These are phyloP conservation scores for Danio choprae DNA, from an alignment of 2,797 vertebrate species.

Conservation along the genomic window DNA sequence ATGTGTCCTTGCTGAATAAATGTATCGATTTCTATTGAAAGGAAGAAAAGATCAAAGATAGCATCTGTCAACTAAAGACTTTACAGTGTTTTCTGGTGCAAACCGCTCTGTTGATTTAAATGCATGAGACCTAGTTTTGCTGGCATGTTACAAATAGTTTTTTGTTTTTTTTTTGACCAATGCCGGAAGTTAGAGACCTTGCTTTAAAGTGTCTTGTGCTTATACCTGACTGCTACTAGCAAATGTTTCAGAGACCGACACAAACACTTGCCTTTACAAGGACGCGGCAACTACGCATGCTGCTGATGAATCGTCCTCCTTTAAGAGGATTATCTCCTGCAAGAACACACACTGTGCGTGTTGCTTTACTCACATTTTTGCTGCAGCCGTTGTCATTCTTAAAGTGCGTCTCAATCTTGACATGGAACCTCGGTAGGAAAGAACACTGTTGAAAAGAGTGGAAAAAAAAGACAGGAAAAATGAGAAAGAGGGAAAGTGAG, in stretches of 20 bases:
- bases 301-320: constrained; percentile 29
- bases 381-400: constrained; percentile 84
- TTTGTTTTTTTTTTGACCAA: constrained; percentile 2
- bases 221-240: constrained; percentile 9
- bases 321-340: constrained; percentile 49
- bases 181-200: not conserved
- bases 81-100: not conserved
- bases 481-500: constrained; percentile 10
- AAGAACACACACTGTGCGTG: not conserved
- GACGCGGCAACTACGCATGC: not conserved
- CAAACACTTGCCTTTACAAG: constrained; percentile 28
- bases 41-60: not conserved
- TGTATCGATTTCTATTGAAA: not conserved
- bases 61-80: not conserved
- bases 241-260: constrained; percentile 26
- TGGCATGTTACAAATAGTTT: not conserved
- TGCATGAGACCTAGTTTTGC: not conserved
- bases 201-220: constrained; percentile 19
- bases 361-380: constrained; percentile 76
- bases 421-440: constrained; percentile 81
- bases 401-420: constrained; percentile 84
- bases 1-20: not conserved
- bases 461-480: not conserved
- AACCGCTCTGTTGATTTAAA: not conserved
- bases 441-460: constrained; percentile 72